phyloP scores from a whole-genome alignment of 2,797 vertebrate genomes.

The Pseudopleuronectes americanus region DNA sequence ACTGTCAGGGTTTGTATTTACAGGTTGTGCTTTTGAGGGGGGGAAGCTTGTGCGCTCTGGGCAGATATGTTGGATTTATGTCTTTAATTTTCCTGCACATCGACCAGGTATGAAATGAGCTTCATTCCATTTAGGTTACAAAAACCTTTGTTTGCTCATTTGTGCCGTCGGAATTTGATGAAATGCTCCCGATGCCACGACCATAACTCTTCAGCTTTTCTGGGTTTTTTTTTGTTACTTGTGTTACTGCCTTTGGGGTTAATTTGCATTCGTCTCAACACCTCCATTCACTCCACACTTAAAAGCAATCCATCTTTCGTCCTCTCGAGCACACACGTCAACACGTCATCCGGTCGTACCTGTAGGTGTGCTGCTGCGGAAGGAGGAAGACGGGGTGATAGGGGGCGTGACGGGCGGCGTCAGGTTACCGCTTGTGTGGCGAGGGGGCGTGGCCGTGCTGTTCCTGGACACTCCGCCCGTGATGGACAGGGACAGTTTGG shows the following conservation, averaged over 20 bases:
- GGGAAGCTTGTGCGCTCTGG: not conserved
- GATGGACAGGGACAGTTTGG: conserved; percentile 95
- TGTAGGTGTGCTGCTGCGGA: conserved; percentile 98
- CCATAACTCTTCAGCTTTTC: not conserved
- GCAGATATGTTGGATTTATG: not conserved
- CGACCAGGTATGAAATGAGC: conserved; percentile 23
- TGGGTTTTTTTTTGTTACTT: not conserved
- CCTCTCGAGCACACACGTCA: conserved; percentile 14
- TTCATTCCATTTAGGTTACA: conserved; percentile 43
- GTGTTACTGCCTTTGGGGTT: not conserved
- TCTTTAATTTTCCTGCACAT: conserved; percentile 3
- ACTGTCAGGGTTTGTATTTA: not conserved
- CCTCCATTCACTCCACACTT: conserved; percentile 27
- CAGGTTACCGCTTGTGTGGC: conserved; percentile 98
- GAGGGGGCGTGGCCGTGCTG: conserved; percentile 96
- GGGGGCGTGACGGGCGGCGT: conserved; percentile 99
- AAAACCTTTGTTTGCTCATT: conserved; percentile 16
- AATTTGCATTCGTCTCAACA: conserved; percentile 34
- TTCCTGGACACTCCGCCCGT: conserved; percentile 93
- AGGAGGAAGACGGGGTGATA: conserved; percentile 97
- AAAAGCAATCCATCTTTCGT: conserved; percentile 29
- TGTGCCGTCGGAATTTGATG: conserved; percentile 5
- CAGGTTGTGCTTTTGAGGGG: not conserved
- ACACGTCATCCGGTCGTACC: conserved; percentile 82
- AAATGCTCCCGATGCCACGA: conserved; percentile 10